Evolutionary conservation across 2,888 invertebrate genomes (phyloP), one percentile per base, ranked within the genome.

Genomic region (Drosophila prostipennis): DNA sequence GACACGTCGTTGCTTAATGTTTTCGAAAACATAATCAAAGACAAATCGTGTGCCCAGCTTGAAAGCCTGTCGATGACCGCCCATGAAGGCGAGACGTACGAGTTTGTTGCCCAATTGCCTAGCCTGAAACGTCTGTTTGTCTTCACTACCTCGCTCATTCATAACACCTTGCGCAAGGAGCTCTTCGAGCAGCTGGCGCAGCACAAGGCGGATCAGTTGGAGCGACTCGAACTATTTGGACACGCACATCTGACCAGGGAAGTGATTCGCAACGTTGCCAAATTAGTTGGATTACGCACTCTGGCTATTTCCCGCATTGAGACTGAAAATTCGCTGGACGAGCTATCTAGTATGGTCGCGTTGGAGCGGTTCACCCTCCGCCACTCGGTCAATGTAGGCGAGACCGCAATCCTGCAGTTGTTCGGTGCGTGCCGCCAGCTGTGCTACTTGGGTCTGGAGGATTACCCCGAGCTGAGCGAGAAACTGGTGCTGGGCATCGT

Each of bases 91-190:
- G 37, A 8, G 11, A 45, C 29, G 0, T 74, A 73, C 26, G 72
- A 78, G 34, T 11, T 57, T 6, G 42, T 82, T 19, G 82, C 79
- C n/a, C 52, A 51, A 43, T 16, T 82, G 6, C 85, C 81, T 11
- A 54, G 19, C 2, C 58, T 82, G 2, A 85, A 73, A 55, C 49
- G 64, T 2, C 43, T 82, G 3, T 16, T 32, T 42, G 23, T 77
- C 10, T 42, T 2, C 14, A 6, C 19, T 2, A 11, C 55, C 11
- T 7, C 19, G 36, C 6, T 8, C 0, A 1, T 13, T 3, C 19
- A 6, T 0, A 11, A 10, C 14, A 4, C 23, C 1, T 19, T 72
- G 6, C 56, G 69, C 7, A 2, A 5, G 0, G 43, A 71, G 14
- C 46, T 84, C 6, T 32, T 67, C 13, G 5, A 40, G 0, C 29